These are phyloP conservation scores for Cryptotermes secundus DNA, from an alignment of 1,140 invertebrate genomes.

Conservation along the genomic window DNA sequence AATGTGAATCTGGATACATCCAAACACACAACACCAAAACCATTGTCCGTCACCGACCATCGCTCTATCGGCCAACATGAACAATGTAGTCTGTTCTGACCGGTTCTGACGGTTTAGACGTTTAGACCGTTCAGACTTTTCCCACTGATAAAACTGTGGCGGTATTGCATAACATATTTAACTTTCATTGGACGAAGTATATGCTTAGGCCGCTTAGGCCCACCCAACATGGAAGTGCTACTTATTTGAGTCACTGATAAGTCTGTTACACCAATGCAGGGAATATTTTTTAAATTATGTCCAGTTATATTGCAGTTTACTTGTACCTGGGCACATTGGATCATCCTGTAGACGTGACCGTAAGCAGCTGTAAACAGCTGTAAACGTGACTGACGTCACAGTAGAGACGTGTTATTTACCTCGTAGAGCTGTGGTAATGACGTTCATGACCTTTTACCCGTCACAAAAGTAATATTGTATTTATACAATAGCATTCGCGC, in stretches of 20 bases:
- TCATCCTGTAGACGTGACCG: neutral
- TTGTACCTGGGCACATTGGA: neutral
- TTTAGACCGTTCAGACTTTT: neutral
- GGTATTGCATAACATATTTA: neutral
- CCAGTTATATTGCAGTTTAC: neutral
- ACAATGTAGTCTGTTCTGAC: neutral
- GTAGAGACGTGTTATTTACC: neutral
- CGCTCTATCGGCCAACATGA: neutral
- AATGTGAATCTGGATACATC: neutral
- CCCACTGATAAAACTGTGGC: neutral
- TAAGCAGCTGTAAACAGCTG: neutral
- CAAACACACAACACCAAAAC: slow-evolving; percentile 26
- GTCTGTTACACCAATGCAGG: neutral
- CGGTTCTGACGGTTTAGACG: too few species aligned
- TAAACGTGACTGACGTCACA: neutral
- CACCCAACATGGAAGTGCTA: neutral
- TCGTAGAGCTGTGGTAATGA: neutral
- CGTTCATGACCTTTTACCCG: neutral
- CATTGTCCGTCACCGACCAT: slow-evolving; percentile 22
- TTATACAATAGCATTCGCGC: too few species aligned
- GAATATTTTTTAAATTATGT: neutral
- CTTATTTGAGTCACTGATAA: neutral
- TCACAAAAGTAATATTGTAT: neutral
- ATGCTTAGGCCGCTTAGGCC: neutral
- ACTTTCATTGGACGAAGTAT: neutral